Base-by-base conservation (phyloP, 1,140 invertebrate genomes). In the Kradibia gibbosae region DNA sequence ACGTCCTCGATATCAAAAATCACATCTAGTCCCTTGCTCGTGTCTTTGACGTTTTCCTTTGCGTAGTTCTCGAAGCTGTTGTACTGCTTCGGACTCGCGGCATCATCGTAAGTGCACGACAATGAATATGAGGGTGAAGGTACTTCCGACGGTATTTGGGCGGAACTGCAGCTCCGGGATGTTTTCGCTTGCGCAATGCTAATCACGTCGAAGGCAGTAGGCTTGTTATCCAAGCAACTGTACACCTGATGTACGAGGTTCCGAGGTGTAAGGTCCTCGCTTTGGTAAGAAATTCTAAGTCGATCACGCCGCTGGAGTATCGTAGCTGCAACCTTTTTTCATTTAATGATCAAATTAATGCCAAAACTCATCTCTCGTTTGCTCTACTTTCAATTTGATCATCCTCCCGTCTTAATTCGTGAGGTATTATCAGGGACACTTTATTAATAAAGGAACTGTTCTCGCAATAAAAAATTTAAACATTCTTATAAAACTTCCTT, bases 211-310 rank as follows among this genome's bases (percentile, higher is more conserved):
- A 87, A 85, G 5, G 86, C 85, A 0, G 85, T 88, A 1, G 84
- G 85, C 0, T 75, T 78, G 10, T 88, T 84, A 1, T 86, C 81
- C 11, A 88, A 55, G 10, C 31, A 93, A 48, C 94, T 91, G 20
- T 79, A 88, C 0, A n/a, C n/a, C 0, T 82, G 48, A 36, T 88
- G 85, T 0, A 70, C 53, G 1, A 88, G 57, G 36, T 3, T 53
- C 5, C 74, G 53, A 8, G 83, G 80, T 0, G 87, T 88, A 0
- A 88, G 79, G 11, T 88, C 87, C n/a, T 60, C 60, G 0, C 83
- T 22, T 1, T 83, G 60, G 3, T 86, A 62, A 17, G 74, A 71
- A 0, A 88, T 13, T 0, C 83, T 84, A 11, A 87, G 17, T 0
- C 28, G 39, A 0, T 85, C 83, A 8, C 86, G 84, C 73, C 85